These are phyloP conservation scores for Leuctra nigra DNA, from an alignment of 2,888 invertebrate species.

Conservation along the genomic window DNA sequence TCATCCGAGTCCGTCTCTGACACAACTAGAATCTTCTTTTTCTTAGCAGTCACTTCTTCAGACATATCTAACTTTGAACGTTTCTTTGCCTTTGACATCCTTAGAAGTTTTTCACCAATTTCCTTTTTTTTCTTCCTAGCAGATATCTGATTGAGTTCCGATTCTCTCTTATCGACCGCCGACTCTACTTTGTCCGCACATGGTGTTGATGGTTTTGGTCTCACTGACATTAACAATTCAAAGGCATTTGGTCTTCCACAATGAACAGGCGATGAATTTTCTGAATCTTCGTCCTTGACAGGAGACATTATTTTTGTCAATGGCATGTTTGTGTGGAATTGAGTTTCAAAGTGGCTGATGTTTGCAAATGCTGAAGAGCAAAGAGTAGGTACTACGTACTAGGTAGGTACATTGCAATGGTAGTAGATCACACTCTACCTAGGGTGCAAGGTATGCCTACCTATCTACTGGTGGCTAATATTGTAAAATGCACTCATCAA, in stretches of 20 bases:
- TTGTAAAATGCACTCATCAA: too few species aligned
- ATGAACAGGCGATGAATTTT: background rate
- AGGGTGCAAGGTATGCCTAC: too few species aligned
- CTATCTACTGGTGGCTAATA: too few species aligned
- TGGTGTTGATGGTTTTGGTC: background rate
- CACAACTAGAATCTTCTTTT: conserved; percentile 4
- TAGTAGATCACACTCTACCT: too few species aligned
- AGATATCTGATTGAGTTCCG: background rate
- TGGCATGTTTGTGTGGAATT: too few species aligned
- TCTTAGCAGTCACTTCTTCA: background rate
- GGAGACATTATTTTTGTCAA: too few species aligned
- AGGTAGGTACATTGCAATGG: too few species aligned
- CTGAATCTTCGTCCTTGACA: too few species aligned
- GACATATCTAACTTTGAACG: background rate
- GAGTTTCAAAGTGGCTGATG: too few species aligned
- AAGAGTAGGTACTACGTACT: too few species aligned
- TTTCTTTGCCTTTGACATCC: background rate
- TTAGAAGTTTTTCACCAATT: conserved; percentile 7
- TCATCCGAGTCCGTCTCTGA: conserved; percentile 21
- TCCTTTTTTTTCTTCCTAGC: conserved; percentile 12
- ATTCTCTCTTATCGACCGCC: background rate
- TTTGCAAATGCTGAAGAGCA: too few species aligned
- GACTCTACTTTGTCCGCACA: too few species aligned
- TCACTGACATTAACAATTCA: conserved; percentile 7
- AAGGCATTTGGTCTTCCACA: conserved; percentile 11